Percentiles rank a stretch among this genome's conserved stretches.
phyloP scores from a whole-genome alignment of 2,888 invertebrate genomes.

The Catonia carolina region DNA sequence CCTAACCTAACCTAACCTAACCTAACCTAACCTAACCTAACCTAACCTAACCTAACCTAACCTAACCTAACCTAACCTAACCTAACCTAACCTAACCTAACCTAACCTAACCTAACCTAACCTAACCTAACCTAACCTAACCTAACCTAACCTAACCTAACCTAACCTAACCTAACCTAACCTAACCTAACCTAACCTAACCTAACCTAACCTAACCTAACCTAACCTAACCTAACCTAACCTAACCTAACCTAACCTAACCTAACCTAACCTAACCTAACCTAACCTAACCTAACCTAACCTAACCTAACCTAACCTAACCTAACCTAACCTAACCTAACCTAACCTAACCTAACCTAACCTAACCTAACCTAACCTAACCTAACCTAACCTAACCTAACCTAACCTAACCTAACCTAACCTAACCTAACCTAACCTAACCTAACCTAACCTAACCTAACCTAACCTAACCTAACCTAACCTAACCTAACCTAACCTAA shows the following conservation, averaged over 20 bases:
- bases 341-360: conserved; percentile 23
- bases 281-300: conserved; percentile 19
- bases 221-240: too few species aligned
- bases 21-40: conserved; percentile 18
- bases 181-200: neutral
- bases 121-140: too few species aligned
- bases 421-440: conserved; percentile 13
- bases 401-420: conserved; percentile 16
- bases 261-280: conserved; percentile 10
- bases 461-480: conserved; percentile 25
- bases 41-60: conserved; percentile 21
- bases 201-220: too few species aligned
- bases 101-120: conserved; percentile 16
- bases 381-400: conserved; percentile 20
- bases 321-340: conserved; percentile 20
- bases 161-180: conserved; percentile 1
- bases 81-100: conserved; percentile 21
- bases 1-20: conserved; percentile 23
- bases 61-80: conserved; percentile 21
- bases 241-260: too few species aligned
- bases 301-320: conserved; percentile 12
- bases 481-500: too few species aligned
- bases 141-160: too few species aligned
- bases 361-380: conserved; percentile 13
- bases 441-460: conserved; percentile 23